These are phyloP conservation scores for Lycocerus yunnanus DNA, from an alignment of 2,888 invertebrate species.

Conservation along the genomic window DNA sequence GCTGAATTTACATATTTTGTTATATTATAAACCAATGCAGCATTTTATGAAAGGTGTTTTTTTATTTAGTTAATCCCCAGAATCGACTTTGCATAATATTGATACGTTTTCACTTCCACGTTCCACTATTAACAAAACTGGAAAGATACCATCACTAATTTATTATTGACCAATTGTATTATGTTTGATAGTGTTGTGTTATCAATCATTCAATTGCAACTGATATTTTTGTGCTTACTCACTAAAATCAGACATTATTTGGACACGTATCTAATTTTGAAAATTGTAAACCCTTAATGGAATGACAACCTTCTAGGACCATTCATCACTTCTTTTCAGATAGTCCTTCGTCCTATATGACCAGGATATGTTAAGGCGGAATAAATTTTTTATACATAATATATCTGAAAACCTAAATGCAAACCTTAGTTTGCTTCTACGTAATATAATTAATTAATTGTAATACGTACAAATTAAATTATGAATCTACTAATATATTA, in stretches of 20 bases:
- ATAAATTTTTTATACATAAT: neutral
- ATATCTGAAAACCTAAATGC: neutral
- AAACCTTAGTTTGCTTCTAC: neutral
- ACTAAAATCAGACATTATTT: neutral
- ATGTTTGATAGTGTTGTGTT: neutral
- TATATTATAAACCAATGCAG: neutral
- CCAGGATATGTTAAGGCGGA: neutral
- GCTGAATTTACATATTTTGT: conserved; percentile 35
- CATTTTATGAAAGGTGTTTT: neutral
- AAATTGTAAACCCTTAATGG: neutral
- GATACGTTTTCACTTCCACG: neutral
- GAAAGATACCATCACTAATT: neutral
- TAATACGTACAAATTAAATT: neutral
- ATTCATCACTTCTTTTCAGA: neutral
- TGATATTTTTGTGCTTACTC: neutral
- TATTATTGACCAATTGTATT: neutral
- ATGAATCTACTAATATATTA: neutral
- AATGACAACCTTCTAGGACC: neutral
- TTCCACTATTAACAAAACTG: neutral
- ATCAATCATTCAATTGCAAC: neutral
- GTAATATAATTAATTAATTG: neutral
- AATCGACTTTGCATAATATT: neutral
- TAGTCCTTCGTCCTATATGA: neutral
- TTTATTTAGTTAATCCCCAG: neutral
- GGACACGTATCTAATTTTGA: neutral